phyloP scores from a whole-genome alignment of 2,888 invertebrate genomes.

The Philonicus albiceps region DNA sequence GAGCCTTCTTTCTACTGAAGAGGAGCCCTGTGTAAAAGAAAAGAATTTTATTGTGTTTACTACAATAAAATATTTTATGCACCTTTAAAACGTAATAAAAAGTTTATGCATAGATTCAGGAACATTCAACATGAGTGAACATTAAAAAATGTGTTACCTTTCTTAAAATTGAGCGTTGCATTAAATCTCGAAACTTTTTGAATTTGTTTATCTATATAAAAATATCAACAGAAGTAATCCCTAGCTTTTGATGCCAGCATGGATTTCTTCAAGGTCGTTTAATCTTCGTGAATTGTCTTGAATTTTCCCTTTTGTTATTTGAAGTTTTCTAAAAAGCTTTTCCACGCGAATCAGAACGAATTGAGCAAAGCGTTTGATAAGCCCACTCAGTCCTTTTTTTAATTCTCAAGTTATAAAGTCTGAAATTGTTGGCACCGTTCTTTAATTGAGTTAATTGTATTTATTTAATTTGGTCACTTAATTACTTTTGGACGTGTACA shows the following conservation, averaged over 20 bases:
- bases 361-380: not conserved
- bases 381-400: not conserved
- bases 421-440: not conserved
- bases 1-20: not conserved
- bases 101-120: not conserved
- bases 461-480: not conserved
- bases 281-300: not conserved
- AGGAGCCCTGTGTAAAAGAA: not conserved
- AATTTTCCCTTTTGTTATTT: not conserved
- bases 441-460: not conserved
- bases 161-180: not conserved
- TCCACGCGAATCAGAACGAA: not conserved
- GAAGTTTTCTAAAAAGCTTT: not conserved
- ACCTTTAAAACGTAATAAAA: not conserved
- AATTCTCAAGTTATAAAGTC: not conserved
- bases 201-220: not conserved
- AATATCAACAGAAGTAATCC: not conserved
- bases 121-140: not conserved
- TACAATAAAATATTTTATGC: not conserved
- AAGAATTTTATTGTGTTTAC: not conserved
- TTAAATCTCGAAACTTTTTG: not conserved
- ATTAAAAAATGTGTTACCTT: not conserved
- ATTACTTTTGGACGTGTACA: not conserved
- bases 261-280: not conserved
- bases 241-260: not conserved